Evolutionary conservation across 2,797 vertebrate genomes (phyloP).

Genomic region (Molossus alvarezi): DNA sequence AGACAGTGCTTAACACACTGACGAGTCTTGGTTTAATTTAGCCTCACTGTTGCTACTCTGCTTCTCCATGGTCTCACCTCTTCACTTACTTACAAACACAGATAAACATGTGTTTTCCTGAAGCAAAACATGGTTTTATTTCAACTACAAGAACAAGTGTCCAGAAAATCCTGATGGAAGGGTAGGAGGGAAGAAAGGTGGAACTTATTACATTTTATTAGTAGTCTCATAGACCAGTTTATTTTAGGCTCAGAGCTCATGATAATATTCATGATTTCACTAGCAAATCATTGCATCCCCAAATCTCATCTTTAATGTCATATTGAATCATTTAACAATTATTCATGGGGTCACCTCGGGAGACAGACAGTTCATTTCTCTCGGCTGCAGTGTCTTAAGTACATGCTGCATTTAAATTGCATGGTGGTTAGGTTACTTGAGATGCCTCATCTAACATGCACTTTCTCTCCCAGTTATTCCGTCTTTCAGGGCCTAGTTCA

Average conservation of each 20-base stretch:
- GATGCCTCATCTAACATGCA: background rate
- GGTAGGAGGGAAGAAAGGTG: background rate
- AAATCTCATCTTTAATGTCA: background rate
- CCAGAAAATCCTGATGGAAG: background rate
- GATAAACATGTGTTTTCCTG: background rate
- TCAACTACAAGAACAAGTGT: background rate
- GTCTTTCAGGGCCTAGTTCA: background rate
- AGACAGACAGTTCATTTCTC: conserved; percentile 10
- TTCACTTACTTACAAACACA: background rate
- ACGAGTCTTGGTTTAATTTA: background rate
- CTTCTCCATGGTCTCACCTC: background rate
- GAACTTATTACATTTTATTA: background rate
- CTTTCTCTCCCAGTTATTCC: background rate
- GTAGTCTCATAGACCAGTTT: background rate
- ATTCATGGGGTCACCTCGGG: background rate
- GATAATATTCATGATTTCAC: conserved; percentile 31
- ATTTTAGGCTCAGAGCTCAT: background rate
- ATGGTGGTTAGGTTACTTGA: background rate
- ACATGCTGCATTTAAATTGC: background rate
- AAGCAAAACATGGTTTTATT: conserved; percentile 45
- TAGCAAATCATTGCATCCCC: background rate
- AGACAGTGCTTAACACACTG: background rate
- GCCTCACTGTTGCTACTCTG: background rate
- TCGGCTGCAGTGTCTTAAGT: background rate
- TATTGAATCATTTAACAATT: background rate